These are phyloP conservation scores for Caenorhabditis sp. DNA, from an alignment of 2,888 invertebrate genomes.

Conservation along the genomic window DNA sequence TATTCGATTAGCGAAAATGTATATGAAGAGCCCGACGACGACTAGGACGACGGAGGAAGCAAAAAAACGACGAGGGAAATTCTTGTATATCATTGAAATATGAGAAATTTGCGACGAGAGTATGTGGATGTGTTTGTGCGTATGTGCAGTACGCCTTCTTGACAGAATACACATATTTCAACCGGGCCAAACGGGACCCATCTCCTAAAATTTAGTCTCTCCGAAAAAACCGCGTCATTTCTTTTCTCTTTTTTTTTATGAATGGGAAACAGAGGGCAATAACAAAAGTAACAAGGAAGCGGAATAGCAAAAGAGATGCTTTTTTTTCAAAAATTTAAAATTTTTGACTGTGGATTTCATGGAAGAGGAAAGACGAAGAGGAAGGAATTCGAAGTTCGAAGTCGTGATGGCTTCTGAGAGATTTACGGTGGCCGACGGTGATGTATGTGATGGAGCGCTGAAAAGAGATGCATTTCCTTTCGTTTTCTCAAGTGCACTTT, in stretches of 20 bases:
- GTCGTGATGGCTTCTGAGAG: constrained; percentile 85
- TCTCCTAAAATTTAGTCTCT: constrained; percentile 42
- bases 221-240: constrained; percentile 26
- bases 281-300: constrained; percentile 28
- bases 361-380: constrained; percentile 50
- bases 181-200: constrained; percentile 10
- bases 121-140: constrained; percentile 21
- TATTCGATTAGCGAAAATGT: constrained; percentile 58
- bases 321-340: constrained; percentile 13
- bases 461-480: constrained; percentile 17
- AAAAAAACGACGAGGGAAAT: constrained; percentile 30
- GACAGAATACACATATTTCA: constrained; percentile 41
- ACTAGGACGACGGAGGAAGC: constrained; percentile 10
- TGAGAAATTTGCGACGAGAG: constrained; percentile 38
- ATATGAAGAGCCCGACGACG: constrained; percentile 28
- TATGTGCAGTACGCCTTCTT: constrained; percentile 16
- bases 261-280: constrained; percentile 13
- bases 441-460: constrained; percentile 84
- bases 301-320: background rate
- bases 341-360: constrained; percentile 50
- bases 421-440: constrained; percentile 86
- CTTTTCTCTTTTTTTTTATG: constrained; percentile 30
- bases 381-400: constrained; percentile 82
- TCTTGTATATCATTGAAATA: constrained; percentile 58
- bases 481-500: constrained; percentile 25